Evolutionary conservation across 1,140 invertebrate genomes (phyloP), one percentile per base, ranked within the genome.

Genomic region (Drosophila kepulauana): DNA sequence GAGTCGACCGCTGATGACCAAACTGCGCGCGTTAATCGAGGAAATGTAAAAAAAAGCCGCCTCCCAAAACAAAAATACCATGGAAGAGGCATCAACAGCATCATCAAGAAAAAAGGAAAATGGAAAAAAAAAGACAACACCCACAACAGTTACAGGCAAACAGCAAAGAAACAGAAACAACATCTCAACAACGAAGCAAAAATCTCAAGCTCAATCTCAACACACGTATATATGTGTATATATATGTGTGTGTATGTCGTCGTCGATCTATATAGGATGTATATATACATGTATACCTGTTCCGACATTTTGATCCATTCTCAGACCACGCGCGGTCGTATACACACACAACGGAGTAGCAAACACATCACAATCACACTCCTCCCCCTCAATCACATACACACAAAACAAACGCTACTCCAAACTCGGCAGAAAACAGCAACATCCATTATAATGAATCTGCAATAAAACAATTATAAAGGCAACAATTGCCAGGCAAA

Each of bases 11-110:
- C 66, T 89, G 0, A 76, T 79, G 28, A 79, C 71, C 48, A 82
- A 79, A 20, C 52, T 89, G 52, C 75, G 81, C 7, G 33, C 51
- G n/a, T 85, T 89, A 45, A 85, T 89, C 11, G 75, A 81, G 45
- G 66, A 89, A 15, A 75, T 89, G 66, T 85, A 52, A 67, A 45
- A 67, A 45, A 13, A 43, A n/a, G 6, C 45, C 6, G 20, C 20
- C 20, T 20, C 3, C 20, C 20, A 20, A 0, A 20, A 20, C 20
- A 20, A 20, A 20, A 20, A 20, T 20, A 3, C 0, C 3, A 20
- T 20, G 3, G 20, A 20, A 20, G 20, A 25, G 20, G 20, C 20
- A 25, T 25, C 41, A 33, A 67, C n/a, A 25, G 20, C 20, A 25
- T 25, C 20, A 25, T 25, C 43, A 30, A 45, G 4, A 61, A 48